Evolutionary conservation across 2,113 vertebrate genomes (phyloP).

Genomic region (Struthidea cinerea): DNA sequence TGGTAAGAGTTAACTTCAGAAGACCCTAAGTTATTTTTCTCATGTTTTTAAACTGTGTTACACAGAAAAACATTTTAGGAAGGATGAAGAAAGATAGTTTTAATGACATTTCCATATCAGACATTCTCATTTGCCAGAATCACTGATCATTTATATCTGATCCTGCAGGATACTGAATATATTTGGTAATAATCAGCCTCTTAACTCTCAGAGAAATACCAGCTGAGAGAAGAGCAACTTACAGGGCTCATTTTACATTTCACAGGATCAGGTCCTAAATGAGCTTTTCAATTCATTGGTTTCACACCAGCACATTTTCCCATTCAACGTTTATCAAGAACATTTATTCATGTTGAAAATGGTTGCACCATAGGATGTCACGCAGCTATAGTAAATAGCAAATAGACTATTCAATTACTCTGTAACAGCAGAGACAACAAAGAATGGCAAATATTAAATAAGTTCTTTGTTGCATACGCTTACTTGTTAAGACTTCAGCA

Average conservation of each 20-base stretch:
- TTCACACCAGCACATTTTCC: background rate
- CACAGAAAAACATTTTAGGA: background rate
- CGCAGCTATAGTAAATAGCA: constrained; percentile 23
- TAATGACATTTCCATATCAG: constrained; percentile 5
- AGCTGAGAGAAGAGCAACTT: background rate
- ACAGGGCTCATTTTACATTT: background rate
- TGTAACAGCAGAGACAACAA: constrained; percentile 29
- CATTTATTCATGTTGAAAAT: constrained; percentile 21
- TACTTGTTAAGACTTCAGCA: constrained; percentile 37
- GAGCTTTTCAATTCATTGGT: constrained; percentile 43
- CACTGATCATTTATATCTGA: background rate
- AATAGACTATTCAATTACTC: constrained; percentile 63
- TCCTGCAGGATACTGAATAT: background rate
- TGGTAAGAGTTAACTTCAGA: background rate
- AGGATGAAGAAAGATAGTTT: background rate
- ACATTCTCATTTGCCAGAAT: background rate
- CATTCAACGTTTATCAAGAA: constrained; percentile 3
- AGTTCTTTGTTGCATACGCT: constrained; percentile 38
- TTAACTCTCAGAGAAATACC: background rate
- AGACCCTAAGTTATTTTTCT: background rate
- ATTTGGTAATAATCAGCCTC: background rate
- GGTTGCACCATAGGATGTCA: background rate
- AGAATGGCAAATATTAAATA: constrained; percentile 63
- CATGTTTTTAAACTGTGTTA: background rate
- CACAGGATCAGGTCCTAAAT: background rate